A percentile compares a stretch with the other conserved stretches of the same genome.
Conservation (phyloP, 2,888 invertebrate genomes). For the Notodonta ziczac region DNA sequence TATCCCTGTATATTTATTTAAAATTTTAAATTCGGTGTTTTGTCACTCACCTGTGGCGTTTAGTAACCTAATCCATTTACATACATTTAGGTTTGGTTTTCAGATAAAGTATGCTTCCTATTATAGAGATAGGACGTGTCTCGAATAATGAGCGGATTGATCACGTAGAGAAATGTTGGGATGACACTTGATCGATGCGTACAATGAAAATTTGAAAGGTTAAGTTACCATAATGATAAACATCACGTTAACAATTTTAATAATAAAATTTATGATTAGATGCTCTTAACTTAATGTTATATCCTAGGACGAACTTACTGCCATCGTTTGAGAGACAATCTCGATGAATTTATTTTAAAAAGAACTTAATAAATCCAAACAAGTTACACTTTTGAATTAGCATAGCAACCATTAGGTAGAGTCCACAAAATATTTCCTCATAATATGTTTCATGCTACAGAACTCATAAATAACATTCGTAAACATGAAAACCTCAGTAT, state of each 20-base stretch:
- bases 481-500: conserved; percentile 65
- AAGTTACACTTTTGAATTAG: too few species aligned
- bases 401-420: too few species aligned
- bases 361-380: too few species aligned
- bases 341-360: too few species aligned
- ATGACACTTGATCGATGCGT: conserved; percentile 59
- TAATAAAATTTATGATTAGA: not conserved
- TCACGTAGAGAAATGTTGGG: conserved; percentile 52
- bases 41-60: too few species aligned
- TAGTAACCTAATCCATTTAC: conserved; percentile 15
- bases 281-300: not conserved
- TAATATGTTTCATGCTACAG: not conserved
- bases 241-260: not conserved
- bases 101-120: conserved; percentile 23
- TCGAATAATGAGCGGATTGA: conserved; percentile 51
- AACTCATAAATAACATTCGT: conserved; percentile 68
- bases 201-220: conserved; percentile 18
- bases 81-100: conserved; percentile 14
- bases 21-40: too few species aligned
- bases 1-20: too few species aligned
- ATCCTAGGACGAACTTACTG: not conserved
- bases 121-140: conserved; percentile 36
- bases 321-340: conserved; percentile 3
- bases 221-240: conserved; percentile 20
- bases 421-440: not conserved